Evolutionary conservation across 1,140 invertebrate genomes (phyloP).

Genomic region (Euwallacea similis): DNA sequence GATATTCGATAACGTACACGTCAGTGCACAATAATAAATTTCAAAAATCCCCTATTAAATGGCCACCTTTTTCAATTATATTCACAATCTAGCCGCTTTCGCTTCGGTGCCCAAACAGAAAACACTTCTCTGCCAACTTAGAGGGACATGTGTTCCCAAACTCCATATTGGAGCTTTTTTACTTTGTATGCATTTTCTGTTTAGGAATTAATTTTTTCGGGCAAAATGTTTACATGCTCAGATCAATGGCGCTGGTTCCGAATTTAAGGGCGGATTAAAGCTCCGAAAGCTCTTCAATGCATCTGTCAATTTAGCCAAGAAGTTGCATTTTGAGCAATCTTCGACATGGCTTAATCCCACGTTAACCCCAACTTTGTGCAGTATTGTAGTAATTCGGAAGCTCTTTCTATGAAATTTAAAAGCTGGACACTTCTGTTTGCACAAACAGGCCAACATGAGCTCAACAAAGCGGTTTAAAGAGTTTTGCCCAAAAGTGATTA

Average conservation of each 20-base stretch:
- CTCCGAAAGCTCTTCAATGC: no score
- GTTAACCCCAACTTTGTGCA: no score
- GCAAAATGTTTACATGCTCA: conserved; percentile 40
- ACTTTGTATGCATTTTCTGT: conserved; percentile 27
- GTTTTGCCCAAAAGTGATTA: conserved; percentile 15
- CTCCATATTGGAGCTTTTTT: conserved; percentile 20
- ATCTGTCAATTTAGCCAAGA: no score
- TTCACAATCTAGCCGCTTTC: conserved; percentile 52
- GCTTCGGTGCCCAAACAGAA: conserved; percentile 51
- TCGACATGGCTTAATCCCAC: no score
- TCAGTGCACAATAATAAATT: conserved; percentile 52
- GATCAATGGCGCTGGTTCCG: conserved; percentile 16
- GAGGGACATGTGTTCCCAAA: conserved; percentile 48
- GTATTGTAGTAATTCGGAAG: no score
- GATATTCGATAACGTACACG: conserved; percentile 38
- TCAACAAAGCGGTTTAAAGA: conserved; percentile 20
- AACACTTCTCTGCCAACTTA: conserved; percentile 45
- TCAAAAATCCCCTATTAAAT: conserved; percentile 49
- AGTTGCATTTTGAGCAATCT: no score
- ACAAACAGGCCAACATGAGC: conserved; percentile 17
- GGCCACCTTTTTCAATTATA: conserved; percentile 54
- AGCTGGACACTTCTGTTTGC: conserved; percentile 19
- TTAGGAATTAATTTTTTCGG: conserved; percentile 36
- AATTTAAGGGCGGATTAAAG: conserved; percentile 15
- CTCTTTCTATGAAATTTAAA: neutral